These are phyloP conservation scores for Trichomalopsis sarcophagae DNA, from an alignment of 1,140 invertebrate species.

Conservation along the genomic window DNA sequence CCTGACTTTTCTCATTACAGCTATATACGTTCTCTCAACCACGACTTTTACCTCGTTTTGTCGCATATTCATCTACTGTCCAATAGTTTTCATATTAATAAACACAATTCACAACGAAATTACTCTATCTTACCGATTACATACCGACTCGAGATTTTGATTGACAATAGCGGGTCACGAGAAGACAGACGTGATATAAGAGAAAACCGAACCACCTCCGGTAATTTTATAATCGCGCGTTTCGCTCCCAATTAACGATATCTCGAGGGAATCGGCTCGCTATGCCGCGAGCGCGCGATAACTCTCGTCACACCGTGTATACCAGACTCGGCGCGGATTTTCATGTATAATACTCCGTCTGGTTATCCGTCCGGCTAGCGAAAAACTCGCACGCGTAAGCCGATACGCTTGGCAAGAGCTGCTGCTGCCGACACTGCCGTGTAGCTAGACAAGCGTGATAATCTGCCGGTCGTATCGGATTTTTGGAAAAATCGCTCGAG, in stretches of 20 bases:
- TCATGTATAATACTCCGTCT: neutral
- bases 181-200: too few relatives aligned
- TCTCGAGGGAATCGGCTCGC: neutral
- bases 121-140: too few relatives aligned
- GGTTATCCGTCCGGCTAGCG: neutral
- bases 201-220: too few relatives aligned
- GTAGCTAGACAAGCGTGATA: conserved; percentile 47
- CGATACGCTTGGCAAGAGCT: conserved; percentile 29
- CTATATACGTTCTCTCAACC: too few relatives aligned
- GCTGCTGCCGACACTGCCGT: neutral
- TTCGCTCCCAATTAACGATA: neutral
- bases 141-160: too few relatives aligned
- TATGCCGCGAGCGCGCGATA: neutral
- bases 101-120: too few relatives aligned
- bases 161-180: too few relatives aligned
- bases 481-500: conserved; percentile 40
- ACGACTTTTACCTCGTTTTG: too few relatives aligned
- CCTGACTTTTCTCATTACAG: too few relatives aligned
- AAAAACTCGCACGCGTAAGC: conserved; percentile 37
- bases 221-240: neutral
- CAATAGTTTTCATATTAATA: too few relatives aligned
- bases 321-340: neutral
- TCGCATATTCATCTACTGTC: too few relatives aligned
- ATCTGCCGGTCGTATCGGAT: conserved; percentile 41
- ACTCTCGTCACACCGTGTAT: neutral